Conservation (phyloP, 2,113 vertebrate genomes). For the Regulus satrapa region DNA sequence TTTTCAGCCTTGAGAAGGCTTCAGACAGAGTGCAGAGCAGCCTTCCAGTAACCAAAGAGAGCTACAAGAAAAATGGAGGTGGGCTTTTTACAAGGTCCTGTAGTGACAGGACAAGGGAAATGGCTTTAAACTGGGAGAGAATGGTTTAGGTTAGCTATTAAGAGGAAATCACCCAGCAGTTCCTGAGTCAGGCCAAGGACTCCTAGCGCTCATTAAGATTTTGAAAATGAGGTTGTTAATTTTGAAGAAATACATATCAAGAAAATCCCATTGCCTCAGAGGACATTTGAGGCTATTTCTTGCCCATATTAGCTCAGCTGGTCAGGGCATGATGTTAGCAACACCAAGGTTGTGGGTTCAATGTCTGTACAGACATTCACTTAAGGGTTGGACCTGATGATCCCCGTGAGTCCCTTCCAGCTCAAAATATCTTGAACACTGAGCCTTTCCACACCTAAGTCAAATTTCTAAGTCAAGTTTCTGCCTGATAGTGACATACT, state of each 20-base stretch:
- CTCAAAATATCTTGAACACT: background rate
- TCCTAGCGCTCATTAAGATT: background rate
- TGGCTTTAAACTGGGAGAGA: background rate
- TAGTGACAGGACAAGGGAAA: background rate
- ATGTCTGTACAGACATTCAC: background rate
- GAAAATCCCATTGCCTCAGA: background rate
- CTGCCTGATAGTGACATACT: background rate
- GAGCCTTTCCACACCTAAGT: background rate
- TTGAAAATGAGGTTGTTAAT: background rate
- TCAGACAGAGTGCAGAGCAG: background rate
- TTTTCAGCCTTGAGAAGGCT: background rate
- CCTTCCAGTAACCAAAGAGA: background rate
- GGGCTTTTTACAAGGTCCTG: background rate
- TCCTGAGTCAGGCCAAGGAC: background rate
- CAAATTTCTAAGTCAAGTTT: background rate
- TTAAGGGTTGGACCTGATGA: background rate
- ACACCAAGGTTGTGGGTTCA: background rate
- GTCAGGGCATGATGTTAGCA: background rate
- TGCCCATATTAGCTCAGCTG: background rate
- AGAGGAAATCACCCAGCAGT: background rate
- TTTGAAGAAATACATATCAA: background rate
- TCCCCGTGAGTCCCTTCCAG: background rate
- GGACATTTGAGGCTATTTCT: background rate
- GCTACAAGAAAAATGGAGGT: background rate
- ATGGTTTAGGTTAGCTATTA: background rate